These are phyloP conservation scores for Whitmania pigra DNA, from an alignment of 1,140 invertebrate genomes.

Conservation along the genomic window DNA sequence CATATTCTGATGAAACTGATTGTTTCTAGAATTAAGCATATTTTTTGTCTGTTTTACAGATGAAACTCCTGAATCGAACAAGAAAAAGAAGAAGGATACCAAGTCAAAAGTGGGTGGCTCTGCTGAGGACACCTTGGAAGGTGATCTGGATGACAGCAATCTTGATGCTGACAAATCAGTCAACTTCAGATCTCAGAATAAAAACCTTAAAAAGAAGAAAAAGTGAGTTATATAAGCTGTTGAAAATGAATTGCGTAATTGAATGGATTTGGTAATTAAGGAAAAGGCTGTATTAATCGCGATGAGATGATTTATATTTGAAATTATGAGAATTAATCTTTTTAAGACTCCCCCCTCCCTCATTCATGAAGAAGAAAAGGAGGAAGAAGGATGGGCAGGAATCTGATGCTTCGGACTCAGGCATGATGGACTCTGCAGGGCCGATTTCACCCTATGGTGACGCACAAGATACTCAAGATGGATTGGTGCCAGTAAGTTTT, in stretches of 20 bases:
- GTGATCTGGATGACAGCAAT: background rate
- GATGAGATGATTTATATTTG: background rate
- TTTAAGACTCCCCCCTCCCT: constrained; percentile 36
- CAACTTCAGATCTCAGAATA: too few relatives aligned
- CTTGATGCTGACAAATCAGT: too few relatives aligned
- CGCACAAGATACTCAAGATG: constrained; percentile 7
- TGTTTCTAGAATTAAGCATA: too few relatives aligned
- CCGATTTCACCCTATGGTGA: constrained; percentile 5
- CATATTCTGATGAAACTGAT: background rate
- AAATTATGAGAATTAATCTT: background rate
- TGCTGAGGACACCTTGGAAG: constrained; percentile 3
- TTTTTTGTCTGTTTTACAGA: background rate
- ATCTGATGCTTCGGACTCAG: constrained; percentile 33
- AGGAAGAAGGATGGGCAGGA: constrained; percentile 56
- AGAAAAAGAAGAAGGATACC: background rate
- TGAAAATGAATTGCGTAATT: too few relatives aligned
- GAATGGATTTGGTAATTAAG: too few relatives aligned
- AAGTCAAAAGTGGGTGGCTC: constrained; percentile 6
- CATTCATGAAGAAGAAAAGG: constrained; percentile 39
- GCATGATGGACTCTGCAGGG: background rate
- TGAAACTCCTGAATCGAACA: background rate
- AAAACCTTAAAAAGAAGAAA: too few relatives aligned
- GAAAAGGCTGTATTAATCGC: too few relatives aligned
- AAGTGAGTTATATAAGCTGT: too few relatives aligned
- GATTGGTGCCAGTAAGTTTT: background rate